phyloP scores from a whole-genome alignment of 2,797 vertebrate species.

The Onychomys leucogaster region DNA sequence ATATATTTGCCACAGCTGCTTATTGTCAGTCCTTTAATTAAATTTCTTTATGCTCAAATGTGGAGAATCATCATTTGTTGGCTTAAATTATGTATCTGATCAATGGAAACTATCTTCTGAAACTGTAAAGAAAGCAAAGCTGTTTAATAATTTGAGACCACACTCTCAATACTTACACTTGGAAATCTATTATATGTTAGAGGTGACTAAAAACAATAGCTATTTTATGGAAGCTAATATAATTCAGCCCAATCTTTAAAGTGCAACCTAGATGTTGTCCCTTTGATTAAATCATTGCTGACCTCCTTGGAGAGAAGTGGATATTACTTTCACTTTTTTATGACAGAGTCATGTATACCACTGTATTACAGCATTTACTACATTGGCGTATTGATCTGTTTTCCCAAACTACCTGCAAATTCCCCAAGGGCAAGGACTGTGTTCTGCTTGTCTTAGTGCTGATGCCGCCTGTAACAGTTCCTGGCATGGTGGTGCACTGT shows the following conservation, averaged over 20 bases:
- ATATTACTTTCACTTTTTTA: background rate
- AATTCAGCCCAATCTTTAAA: background rate
- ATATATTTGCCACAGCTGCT: background rate
- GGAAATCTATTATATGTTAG: background rate
- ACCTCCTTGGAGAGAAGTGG: background rate
- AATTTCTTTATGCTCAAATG: constrained; percentile 4
- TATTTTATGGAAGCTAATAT: background rate
- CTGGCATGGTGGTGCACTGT: background rate
- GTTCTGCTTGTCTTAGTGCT: background rate
- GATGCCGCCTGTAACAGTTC: background rate
- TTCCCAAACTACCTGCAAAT: background rate
- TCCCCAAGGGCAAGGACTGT: background rate
- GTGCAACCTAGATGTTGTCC: background rate
- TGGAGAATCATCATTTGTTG: constrained; percentile 57
- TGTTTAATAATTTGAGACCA: constrained; percentile 46
- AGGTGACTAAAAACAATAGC: constrained; percentile 9
- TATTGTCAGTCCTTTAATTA: constrained; percentile 57
- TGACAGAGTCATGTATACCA: background rate
- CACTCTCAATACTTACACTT: background rate
- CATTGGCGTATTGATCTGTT: background rate
- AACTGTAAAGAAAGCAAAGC: background rate
- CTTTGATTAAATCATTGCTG: background rate
- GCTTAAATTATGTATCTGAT: constrained; percentile 53
- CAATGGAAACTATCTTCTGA: constrained; percentile 49
- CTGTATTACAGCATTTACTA: background rate